A percentile compares a stretch with the other conserved stretches of the same genome.
These are phyloP conservation scores for Ailurus styani DNA, from an alignment of 2,113 vertebrate species.

Conservation along the genomic window DNA sequence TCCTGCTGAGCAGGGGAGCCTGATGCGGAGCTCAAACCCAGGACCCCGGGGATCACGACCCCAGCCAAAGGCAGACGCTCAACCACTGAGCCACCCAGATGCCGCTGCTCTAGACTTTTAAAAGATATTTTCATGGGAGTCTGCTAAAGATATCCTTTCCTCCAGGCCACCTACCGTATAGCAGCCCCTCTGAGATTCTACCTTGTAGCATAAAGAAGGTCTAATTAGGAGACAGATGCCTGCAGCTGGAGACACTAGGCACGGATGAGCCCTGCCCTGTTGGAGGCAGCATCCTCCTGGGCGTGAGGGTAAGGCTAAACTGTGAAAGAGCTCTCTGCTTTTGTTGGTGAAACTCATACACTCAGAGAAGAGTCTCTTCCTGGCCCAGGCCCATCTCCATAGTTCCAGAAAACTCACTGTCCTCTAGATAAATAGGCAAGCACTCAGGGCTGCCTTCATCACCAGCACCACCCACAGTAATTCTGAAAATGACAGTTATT, in stretches of 20 bases:
- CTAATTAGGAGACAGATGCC: background rate
- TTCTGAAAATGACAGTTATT: constrained; percentile 65
- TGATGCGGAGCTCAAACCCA: no score
- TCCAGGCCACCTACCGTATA: background rate
- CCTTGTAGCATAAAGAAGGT: background rate
- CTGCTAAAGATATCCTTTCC: background rate
- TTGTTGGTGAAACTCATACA: background rate
- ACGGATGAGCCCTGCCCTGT: background rate
- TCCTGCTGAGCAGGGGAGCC: no score
- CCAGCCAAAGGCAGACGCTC: no score
- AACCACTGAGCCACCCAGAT: no score
- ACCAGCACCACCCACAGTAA: constrained; percentile 36
- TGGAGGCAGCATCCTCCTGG: background rate
- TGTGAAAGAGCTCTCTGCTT: background rate
- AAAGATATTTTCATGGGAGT: background rate
- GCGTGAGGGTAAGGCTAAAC: background rate
- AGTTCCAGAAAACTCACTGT: background rate
- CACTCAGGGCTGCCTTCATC: background rate
- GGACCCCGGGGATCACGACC: no score
- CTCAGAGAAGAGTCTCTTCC: background rate
- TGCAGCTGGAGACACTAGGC: background rate
- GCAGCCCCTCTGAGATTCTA: background rate
- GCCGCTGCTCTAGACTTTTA: background rate
- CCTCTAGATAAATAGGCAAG: background rate
- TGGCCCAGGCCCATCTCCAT: background rate